These are phyloP conservation scores for Sinodicranocentrus sp. DNA, from an alignment of 2,888 invertebrate species.

Conservation along the genomic window DNA sequence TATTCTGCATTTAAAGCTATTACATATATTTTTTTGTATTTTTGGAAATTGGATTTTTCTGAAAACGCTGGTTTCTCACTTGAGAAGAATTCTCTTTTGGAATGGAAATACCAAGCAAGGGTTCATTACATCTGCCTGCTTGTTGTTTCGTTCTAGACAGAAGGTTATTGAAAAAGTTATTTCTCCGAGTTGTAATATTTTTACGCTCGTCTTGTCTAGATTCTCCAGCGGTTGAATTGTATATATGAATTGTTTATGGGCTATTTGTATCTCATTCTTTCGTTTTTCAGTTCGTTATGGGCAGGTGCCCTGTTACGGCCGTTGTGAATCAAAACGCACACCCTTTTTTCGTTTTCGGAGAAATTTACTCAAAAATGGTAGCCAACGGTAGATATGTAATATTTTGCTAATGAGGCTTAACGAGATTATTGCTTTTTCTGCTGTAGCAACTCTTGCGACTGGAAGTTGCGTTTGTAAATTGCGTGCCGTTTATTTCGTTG, in stretches of 20 bases:
- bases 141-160: slow-evolving; percentile 16
- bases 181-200: not conserved
- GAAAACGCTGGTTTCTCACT: slow-evolving; percentile 11
- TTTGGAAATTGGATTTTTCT: slow-evolving; percentile 39
- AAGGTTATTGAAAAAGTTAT: slow-evolving; percentile 1
- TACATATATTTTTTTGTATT: slow-evolving; percentile 26
- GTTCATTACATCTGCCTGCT: slow-evolving; percentile 43
- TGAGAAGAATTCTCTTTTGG: not conserved
- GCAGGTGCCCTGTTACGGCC: slow-evolving; percentile 47
- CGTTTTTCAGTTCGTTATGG: slow-evolving; percentile 53
- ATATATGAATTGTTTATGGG: too few relatives aligned
- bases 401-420: slow-evolving; percentile 64
- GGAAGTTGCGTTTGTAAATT: too few relatives aligned
- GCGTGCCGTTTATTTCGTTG: not conserved
- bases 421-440: slow-evolving; percentile 15
- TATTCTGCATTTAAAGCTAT: slow-evolving; percentile 8
- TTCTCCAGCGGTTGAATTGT: too few relatives aligned
- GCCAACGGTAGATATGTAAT: not conserved
- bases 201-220: too few relatives aligned
- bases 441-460: too few relatives aligned
- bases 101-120: slow-evolving; percentile 15
- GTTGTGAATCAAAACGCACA: not conserved
- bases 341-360: not conserved
- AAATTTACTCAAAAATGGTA: not conserved
- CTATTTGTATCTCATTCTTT: not conserved